phyloP scores from a whole-genome alignment of 2,797 vertebrate genomes.

The Hafferia zeledoni region DNA sequence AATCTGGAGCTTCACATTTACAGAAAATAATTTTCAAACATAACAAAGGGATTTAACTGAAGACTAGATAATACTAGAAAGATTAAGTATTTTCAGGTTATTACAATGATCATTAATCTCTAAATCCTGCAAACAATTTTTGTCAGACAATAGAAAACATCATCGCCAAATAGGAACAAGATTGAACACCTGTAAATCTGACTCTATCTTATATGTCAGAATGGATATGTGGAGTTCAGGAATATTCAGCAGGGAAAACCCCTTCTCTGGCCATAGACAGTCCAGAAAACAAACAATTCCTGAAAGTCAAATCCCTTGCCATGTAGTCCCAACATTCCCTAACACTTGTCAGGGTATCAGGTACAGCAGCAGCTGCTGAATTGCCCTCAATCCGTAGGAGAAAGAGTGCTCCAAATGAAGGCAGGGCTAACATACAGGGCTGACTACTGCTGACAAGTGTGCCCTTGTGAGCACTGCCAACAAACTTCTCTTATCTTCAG shows the following conservation, averaged over 20 bases:
- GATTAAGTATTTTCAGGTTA: not conserved
- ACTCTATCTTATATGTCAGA: not conserved
- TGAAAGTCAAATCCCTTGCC: not conserved
- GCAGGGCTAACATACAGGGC: not conserved
- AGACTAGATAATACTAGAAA: not conserved
- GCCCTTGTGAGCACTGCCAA: not conserved
- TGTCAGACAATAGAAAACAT: not conserved
- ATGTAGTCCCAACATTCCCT: not conserved
- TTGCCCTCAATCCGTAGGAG: not conserved
- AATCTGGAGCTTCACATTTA: not conserved
- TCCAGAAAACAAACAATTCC: not conserved
- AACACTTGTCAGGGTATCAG: not conserved
- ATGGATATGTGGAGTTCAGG: not conserved
- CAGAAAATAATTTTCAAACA: not conserved
- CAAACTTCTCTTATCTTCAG: not conserved
- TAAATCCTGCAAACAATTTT: not conserved
- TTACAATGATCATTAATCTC: not conserved
- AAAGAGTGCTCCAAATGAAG: not conserved
- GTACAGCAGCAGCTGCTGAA: not conserved
- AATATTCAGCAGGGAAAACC: fast-evolving
- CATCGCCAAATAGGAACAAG: not conserved
- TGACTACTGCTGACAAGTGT: not conserved
- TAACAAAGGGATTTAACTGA: not conserved
- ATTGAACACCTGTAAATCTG: not conserved
- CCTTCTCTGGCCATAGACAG: not conserved